Conservation (phyloP, 1,140 invertebrate genomes). For the Tetragonula clypearis region DNA sequence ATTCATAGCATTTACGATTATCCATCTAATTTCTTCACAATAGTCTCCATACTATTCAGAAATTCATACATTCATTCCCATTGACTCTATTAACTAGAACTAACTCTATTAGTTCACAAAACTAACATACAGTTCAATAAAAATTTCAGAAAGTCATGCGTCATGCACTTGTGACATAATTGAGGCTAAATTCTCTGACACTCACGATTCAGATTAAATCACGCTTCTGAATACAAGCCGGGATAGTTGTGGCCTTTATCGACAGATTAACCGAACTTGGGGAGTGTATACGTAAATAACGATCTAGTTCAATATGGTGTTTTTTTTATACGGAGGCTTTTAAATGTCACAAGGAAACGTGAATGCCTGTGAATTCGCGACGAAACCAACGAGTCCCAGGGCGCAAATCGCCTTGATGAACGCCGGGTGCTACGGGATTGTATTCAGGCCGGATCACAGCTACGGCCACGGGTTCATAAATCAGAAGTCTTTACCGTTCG, state of each 20-base stretch:
- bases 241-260: conserved; percentile 4
- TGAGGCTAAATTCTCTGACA: neutral
- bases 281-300: conserved; percentile 18
- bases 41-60: too few relatives aligned
- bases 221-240: neutral
- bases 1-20: too few relatives aligned
- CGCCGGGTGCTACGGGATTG: conserved; percentile 21
- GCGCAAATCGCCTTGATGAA: neutral
- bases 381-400: conserved; percentile 18
- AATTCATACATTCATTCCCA: too few relatives aligned
- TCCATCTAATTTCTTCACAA: too few relatives aligned
- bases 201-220: neutral
- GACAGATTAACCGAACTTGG: neutral
- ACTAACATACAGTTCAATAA: too few relatives aligned
- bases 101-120: too few relatives aligned
- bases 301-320: neutral
- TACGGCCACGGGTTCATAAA: conserved; percentile 27
- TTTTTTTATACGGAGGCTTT: conserved; percentile 3
- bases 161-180: too few relatives aligned
- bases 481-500: conserved; percentile 33
- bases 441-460: conserved; percentile 40
- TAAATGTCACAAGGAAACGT: conserved; percentile 43
- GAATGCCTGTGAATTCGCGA: conserved; percentile 16
- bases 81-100: too few relatives aligned
- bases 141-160: too few relatives aligned